A percentile compares a stretch with the other conserved stretches of the same genome.
These are phyloP conservation scores for Clamator glandarius DNA, from an alignment of 2,797 vertebrate species.

Conservation along the genomic window DNA sequence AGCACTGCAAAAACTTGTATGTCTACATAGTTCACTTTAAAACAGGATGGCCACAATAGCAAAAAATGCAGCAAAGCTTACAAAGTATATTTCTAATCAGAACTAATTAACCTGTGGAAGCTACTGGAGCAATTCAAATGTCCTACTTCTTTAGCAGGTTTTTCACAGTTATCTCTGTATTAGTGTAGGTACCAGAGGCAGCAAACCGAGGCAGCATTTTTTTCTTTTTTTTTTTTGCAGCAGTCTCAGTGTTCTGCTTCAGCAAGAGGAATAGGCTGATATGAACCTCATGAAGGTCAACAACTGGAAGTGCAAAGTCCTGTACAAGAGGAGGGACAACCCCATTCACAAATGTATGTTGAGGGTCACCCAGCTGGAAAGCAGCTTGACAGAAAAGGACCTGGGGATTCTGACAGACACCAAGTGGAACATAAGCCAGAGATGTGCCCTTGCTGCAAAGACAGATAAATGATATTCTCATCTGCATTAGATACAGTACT, in stretches of 20 bases:
- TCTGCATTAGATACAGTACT: background rate
- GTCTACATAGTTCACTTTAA: background rate
- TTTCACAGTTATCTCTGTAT: background rate
- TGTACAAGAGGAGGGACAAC: background rate
- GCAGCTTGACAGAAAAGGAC: background rate
- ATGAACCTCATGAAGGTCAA: background rate
- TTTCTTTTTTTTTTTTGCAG: no score
- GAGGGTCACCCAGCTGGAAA: background rate
- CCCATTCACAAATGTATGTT: accelerated
- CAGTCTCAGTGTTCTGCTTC: background rate
- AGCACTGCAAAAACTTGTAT: background rate
- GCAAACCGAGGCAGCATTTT: background rate
- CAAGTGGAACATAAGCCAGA: accelerated
- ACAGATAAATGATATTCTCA: background rate
- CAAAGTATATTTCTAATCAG: background rate
- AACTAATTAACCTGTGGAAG: background rate
- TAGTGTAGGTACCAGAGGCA: background rate
- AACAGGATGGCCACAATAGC: background rate
- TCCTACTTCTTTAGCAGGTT: background rate
- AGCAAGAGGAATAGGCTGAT: background rate
- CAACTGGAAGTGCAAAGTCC: background rate
- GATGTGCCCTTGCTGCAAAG: background rate
- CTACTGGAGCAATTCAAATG: background rate
- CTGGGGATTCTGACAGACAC: accelerated
- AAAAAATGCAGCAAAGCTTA: background rate